A percentile compares a stretch with the other conserved stretches of the same genome.
Conservation (phyloP, 2,888 invertebrate genomes). For the Synergus umbraculus region DNA sequence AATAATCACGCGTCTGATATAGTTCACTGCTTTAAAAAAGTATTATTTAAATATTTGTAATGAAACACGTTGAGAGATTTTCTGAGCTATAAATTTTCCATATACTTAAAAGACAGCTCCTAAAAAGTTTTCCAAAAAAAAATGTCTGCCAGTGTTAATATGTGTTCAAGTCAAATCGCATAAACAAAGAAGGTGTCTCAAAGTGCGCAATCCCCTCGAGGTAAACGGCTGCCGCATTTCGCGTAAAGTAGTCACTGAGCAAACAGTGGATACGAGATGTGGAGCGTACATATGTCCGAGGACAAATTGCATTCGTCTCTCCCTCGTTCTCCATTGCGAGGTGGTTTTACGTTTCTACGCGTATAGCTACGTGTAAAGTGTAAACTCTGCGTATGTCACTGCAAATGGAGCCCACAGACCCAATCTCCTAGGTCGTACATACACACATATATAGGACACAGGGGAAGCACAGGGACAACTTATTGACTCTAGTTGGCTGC, state of each 20-base stretch:
- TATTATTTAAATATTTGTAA: too few species aligned
- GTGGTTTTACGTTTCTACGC: conserved; percentile 4
- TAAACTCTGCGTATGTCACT: neutral
- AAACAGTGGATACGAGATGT: conserved; percentile 24
- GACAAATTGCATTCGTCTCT: conserved; percentile 31
- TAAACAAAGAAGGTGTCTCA: conserved; percentile 37
- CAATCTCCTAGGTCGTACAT: neutral
- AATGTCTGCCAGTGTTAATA: neutral
- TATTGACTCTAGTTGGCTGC: conserved; percentile 55
- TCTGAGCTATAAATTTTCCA: too few species aligned
- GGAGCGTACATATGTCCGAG: conserved; percentile 30
- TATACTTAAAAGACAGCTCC: too few species aligned
- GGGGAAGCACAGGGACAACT: conserved; percentile 47
- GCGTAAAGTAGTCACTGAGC: conserved; percentile 29
- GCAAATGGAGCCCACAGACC: conserved; percentile 19
- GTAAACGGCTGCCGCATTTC: conserved; percentile 27
- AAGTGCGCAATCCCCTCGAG: conserved; percentile 27
- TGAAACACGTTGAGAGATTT: too few species aligned
- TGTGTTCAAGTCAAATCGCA: conserved; percentile 8
- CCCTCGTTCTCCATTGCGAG: neutral
- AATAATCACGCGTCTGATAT: too few species aligned
- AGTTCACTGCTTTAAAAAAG: too few species aligned
- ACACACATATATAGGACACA: neutral
- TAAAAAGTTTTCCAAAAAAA: too few species aligned
- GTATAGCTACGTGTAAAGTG: conserved; percentile 1